These are phyloP conservation scores for Scyliorhinus canicula DNA, from an alignment of 2,797 vertebrate genomes.

Conservation along the genomic window DNA sequence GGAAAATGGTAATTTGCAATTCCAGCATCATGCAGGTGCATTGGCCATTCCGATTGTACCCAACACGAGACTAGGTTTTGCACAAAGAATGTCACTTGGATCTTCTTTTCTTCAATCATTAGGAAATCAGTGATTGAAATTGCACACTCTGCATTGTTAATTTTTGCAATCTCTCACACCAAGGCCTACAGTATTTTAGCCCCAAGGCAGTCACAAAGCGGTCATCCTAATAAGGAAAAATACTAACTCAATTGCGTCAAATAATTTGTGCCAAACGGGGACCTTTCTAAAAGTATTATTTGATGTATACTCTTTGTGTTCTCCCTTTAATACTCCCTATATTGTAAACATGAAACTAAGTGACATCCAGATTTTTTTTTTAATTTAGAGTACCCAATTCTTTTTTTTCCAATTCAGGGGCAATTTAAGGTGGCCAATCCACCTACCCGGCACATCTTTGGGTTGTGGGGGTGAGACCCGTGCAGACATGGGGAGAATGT, in stretches of 20 bases:
- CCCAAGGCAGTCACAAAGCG: background rate
- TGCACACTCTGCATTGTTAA: background rate
- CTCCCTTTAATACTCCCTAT: background rate
- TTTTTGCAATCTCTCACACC: background rate
- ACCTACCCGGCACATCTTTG: too few relatives aligned
- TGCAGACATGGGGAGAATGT: too few relatives aligned
- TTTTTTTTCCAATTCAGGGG: too few relatives aligned
- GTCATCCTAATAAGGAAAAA: background rate
- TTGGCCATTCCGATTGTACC: background rate
- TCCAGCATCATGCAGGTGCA: background rate
- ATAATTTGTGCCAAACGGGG: background rate
- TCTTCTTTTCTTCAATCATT: background rate
- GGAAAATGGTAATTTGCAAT: slow-evolving; percentile 64
- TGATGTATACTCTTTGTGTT: background rate
- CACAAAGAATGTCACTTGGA: background rate
- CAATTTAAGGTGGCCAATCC: too few relatives aligned
- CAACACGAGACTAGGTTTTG: background rate
- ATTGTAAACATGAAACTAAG: background rate
- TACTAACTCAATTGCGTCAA: background rate
- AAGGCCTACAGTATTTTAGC: background rate
- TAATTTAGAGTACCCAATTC: too few relatives aligned
- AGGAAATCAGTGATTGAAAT: background rate
- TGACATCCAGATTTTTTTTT: too few relatives aligned
- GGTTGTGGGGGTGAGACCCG: too few relatives aligned
- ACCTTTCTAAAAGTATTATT: background rate